Percentiles rank a stretch among this genome's conserved stretches.
Conservation (phyloP, 2,888 invertebrate species). For the Cheilosia scutellata region DNA sequence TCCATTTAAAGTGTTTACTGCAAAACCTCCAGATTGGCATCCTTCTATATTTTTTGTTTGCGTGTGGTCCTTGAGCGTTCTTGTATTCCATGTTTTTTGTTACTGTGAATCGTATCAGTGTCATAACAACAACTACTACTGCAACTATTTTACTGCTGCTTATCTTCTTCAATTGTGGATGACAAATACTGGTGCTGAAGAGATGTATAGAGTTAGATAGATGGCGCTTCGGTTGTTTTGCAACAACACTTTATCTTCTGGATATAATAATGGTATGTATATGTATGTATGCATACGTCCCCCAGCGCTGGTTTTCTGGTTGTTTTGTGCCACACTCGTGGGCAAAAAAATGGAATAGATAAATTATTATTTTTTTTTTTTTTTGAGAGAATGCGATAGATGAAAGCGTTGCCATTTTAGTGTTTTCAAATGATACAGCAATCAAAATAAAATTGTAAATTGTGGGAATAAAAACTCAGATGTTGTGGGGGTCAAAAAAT, state of each 20-base stretch:
- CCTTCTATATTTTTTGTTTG: constrained; percentile 15
- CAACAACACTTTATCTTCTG: constrained; percentile 58
- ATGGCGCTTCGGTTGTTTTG: constrained; percentile 55
- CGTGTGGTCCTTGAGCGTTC: constrained; percentile 1
- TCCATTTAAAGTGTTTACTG: constrained; percentile 56
- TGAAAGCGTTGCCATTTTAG: constrained; percentile 47
- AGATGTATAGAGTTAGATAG: constrained; percentile 25
- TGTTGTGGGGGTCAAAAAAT: not conserved
- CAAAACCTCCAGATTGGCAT: constrained; percentile 41
- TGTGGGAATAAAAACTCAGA: not conserved
- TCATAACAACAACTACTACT: constrained; percentile 36
- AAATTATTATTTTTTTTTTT: constrained; percentile 36
- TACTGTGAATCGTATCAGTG: constrained; percentile 15
- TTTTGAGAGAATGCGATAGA: constrained; percentile 14
- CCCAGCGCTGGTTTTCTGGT: constrained; percentile 18
- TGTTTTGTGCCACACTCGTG: constrained; percentile 3
- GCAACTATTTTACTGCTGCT: constrained; percentile 54
- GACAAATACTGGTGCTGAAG: constrained; percentile 19
- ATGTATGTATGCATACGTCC: constrained; percentile 1
- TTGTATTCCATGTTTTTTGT: constrained; percentile 13
- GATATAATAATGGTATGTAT: constrained; percentile 31
- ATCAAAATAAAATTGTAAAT: constrained; percentile 27
- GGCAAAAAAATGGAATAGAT: constrained; percentile 27
- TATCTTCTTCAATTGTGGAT: constrained; percentile 49
- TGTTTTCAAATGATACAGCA: constrained; percentile 34